Evolutionary conservation across 1,140 invertebrate species (phyloP).

Genomic region (Zaprionus ghesquierei): DNA sequence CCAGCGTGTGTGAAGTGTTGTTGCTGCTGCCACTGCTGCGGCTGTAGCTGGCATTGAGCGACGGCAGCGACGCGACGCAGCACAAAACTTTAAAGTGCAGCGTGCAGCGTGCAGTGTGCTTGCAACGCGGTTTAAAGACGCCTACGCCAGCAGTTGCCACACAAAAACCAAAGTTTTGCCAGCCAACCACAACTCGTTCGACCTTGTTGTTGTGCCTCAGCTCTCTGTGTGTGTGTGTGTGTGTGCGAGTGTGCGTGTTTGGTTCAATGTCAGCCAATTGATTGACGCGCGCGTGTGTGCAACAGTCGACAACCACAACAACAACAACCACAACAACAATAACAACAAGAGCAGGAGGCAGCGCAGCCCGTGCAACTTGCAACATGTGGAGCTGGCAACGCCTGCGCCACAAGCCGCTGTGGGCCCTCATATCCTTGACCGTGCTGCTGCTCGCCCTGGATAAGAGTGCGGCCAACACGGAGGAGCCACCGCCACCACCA

Average conservation of each 20-base stretch:
- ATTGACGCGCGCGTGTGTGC: conserved; percentile 21
- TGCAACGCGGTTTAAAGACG: conserved; percentile 25
- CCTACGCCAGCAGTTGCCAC: background rate
- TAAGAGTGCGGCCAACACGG: conserved; percentile 71
- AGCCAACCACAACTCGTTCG: background rate
- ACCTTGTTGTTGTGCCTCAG: conserved; percentile 11
- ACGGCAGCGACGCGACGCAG: conserved; percentile 11
- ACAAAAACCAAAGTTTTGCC: background rate
- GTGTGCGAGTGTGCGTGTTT: background rate
- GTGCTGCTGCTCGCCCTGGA: conserved; percentile 71
- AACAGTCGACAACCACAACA: conserved; percentile 14
- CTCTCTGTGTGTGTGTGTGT: background rate
- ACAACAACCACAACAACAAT: background rate
- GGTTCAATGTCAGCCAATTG: conserved; percentile 37
- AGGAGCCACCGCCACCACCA: conserved; percentile 47
- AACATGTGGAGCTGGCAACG: conserved; percentile 65
- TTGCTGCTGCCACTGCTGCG: conserved; percentile 26
- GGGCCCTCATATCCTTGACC: conserved; percentile 71
- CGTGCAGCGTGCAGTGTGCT: background rate
- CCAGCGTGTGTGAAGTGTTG: conserved; percentile 46
- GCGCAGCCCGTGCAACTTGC: conserved; percentile 23
- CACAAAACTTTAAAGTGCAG: conserved; percentile 17
- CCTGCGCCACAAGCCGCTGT: conserved; percentile 75
- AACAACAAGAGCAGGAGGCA: too few relatives aligned
- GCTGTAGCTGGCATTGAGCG: conserved; percentile 43